Evolutionary conservation across 2,797 vertebrate species (phyloP).

Genomic region (Anolis apletophallus): DNA sequence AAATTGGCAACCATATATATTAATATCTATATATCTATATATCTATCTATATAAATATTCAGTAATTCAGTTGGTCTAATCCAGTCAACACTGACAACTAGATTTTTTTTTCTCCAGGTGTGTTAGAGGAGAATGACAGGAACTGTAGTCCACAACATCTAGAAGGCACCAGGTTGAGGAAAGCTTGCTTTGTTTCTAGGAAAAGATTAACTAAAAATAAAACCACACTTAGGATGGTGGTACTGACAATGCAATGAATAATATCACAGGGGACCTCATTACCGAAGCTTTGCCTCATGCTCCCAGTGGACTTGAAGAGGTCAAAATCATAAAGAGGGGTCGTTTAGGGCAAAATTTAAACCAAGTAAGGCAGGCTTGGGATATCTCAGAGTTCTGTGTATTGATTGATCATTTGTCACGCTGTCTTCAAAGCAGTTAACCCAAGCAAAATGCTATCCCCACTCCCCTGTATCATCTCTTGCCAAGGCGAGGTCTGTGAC

Average conservation of each 20-base stretch:
- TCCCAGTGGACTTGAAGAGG: background rate
- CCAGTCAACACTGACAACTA: too few species aligned
- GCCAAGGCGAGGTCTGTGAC: slow-evolving; percentile 52
- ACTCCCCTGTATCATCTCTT: slow-evolving; percentile 35
- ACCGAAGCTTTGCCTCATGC: background rate
- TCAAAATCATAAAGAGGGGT: slow-evolving; percentile 15
- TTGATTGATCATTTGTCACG: slow-evolving; percentile 50
- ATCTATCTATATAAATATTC: too few species aligned
- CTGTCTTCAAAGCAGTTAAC: slow-evolving; percentile 57
- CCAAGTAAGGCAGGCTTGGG: slow-evolving; percentile 6
- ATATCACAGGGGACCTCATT: background rate
- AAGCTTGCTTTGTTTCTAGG: too few species aligned
- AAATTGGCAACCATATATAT: too few species aligned
- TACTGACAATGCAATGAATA: background rate
- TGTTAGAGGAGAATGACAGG: too few species aligned
- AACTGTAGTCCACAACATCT: too few species aligned
- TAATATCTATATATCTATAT: too few species aligned
- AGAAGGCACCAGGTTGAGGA: too few species aligned
- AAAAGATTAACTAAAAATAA: too few species aligned
- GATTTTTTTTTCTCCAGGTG: too few species aligned
- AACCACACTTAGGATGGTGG: too few species aligned
- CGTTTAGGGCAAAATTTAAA: slow-evolving; percentile 29
- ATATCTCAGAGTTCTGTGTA: slow-evolving; percentile 20
- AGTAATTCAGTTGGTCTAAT: too few species aligned
- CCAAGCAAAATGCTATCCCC: slow-evolving; percentile 51